phyloP scores from a whole-genome alignment of 1,140 invertebrate species.

The Portunus trituberculatus region DNA sequence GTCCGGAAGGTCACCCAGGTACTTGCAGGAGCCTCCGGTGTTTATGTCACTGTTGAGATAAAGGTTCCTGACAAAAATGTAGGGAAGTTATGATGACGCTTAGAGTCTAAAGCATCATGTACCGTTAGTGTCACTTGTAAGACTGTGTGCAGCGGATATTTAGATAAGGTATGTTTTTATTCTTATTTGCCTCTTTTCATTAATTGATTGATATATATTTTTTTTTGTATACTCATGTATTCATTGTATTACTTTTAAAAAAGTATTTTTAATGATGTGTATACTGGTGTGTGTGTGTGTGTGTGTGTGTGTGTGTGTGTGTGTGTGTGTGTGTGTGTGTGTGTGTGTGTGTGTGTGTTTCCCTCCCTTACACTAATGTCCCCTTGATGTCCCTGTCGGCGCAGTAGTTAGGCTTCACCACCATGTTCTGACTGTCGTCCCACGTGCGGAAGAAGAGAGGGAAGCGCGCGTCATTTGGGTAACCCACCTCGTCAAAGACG shows the following conservation, averaged over 20 bases:
- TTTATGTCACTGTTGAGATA: neutral
- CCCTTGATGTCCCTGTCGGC: conserved; percentile 61
- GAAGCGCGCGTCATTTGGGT: conserved; percentile 77
- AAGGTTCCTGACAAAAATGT: neutral
- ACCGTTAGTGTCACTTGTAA: too few species aligned
- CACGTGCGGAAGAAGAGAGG: conserved; percentile 72
- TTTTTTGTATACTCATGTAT: too few species aligned
- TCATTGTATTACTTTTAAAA: too few species aligned
- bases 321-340: neutral
- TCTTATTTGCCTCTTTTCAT: too few species aligned
- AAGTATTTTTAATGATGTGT: too few species aligned
- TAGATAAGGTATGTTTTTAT: too few species aligned
- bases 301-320: neutral
- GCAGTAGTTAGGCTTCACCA: conserved; percentile 72
- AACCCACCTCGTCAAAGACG: conserved; percentile 77
- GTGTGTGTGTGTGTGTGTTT: neutral
- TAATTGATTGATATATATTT: too few species aligned
- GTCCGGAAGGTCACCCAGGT: neutral
- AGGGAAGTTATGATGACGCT: too few species aligned
- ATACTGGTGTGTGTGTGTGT: conserved; percentile 36
- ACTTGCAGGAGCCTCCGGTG: neutral
- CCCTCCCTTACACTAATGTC: neutral
- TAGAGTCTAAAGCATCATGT: too few species aligned
- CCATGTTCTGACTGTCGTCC: neutral
- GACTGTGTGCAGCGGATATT: too few species aligned